Evolutionary conservation across 1,140 invertebrate genomes (phyloP), one percentile per base, ranked within the genome.

Genomic region (Drosophila sechellia): DNA sequence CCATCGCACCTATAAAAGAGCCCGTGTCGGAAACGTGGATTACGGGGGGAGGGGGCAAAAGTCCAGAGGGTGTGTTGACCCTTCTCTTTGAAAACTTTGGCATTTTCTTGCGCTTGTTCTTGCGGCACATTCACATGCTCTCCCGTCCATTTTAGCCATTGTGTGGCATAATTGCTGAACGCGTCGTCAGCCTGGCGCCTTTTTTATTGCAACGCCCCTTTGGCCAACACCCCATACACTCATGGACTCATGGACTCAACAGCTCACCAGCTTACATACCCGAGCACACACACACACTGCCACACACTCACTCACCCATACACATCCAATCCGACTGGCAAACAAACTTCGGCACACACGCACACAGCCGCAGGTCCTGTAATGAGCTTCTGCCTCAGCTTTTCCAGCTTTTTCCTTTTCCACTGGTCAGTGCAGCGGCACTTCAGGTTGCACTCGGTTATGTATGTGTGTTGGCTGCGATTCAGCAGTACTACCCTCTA

Each of bases 91-190:
- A 20, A 65, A 68, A 68, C 64, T 71, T 71, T 57, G 43, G 65
- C 68, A 57, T 71, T 71, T 71, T 71, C 68, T 57, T 69, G 15
- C 12, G 45, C 58, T 48, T 37, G 31, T 65, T 65, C 61, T 65
- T 77, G 69, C 64, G 13, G 45, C 43, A 50, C 59, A 52, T 34
- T 65, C 61, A 52, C 64, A 60, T 34, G 42, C 31, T 17, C 35
- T 17, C 35, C 63, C 64, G 68, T 71, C 68, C 50, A 37, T 49
- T 70, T 49, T 34, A 40, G 68, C 68, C 65, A 70, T 78, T 71
- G 72, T 89, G 76, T 59, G 83, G 66, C 83, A 77, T 87, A 89
- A 87, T 89, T 87, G 84, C 84, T 79, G 68, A 78, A 77, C 68
- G 79, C 76, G 63, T 73, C 83, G 79, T 74, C 78, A 52, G 65